Evolutionary conservation across 2,797 vertebrate species (phyloP).

Genomic region (Hydrocynus forskahlii): DNA sequence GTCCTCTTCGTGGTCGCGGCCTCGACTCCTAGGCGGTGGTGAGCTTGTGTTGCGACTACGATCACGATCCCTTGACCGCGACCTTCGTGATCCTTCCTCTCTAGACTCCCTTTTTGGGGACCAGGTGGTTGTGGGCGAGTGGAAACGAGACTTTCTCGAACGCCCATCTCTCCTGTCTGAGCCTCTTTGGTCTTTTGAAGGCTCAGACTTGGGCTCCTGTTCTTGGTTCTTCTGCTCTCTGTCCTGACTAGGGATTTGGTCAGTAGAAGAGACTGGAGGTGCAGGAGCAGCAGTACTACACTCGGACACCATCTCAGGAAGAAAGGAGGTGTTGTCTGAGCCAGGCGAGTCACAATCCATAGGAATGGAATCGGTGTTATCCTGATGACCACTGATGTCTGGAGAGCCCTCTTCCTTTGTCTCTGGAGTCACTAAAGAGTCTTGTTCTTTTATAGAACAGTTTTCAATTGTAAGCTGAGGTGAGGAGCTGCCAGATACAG

Average conservation of each 20-base stretch:
- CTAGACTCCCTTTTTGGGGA: conserved; percentile 82
- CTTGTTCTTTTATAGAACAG: background rate
- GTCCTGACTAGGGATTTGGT: conserved; percentile 58
- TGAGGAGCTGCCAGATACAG: conserved; percentile 3
- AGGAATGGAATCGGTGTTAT: conserved; percentile 85
- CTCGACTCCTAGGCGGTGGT: conserved; percentile 65
- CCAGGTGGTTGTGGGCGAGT: conserved; percentile 92
- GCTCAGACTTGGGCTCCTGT: conserved; percentile 39
- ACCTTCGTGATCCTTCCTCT: conserved; percentile 78
- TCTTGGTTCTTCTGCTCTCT: conserved; percentile 62
- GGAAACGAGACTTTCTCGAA: conserved; percentile 90
- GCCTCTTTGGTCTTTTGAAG: conserved; percentile 33
- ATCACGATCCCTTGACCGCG: conserved; percentile 72
- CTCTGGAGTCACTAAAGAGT: background rate
- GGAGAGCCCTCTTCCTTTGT: conserved; percentile 4
- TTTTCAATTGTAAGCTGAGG: background rate
- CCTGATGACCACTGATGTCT: conserved; percentile 65
- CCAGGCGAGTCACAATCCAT: conserved; percentile 92
- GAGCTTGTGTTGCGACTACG: conserved; percentile 62
- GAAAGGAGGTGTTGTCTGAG: conserved; percentile 79
- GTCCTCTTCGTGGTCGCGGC: conserved; percentile 76
- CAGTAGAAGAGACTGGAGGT: conserved; percentile 54
- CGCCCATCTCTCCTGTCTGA: conserved; percentile 82
- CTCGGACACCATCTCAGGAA: conserved; percentile 65
- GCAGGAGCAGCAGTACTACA: conserved; percentile 46